A percentile compares a stretch with the other conserved stretches of the same genome.
Evolutionary conservation across 2,797 vertebrate species (phyloP).

Genomic region (Pangasius macronema): DNA sequence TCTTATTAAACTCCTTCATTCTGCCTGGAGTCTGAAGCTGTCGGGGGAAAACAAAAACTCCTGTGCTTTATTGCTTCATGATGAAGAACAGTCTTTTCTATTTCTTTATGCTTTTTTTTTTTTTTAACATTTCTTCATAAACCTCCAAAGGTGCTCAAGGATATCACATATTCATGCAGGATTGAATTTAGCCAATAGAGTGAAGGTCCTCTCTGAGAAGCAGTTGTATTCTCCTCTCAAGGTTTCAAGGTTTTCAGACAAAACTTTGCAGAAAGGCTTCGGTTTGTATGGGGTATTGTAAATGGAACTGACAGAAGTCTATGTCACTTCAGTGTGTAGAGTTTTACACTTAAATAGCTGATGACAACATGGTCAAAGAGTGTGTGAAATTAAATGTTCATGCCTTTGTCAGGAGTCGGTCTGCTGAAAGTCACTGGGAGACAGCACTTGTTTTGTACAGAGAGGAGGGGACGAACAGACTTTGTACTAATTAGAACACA

Average conservation of each 20-base stretch:
- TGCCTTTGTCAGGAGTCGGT: neutral
- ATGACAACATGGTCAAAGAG: neutral
- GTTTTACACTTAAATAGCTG: neutral
- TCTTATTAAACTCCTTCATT: conserved; percentile 43
- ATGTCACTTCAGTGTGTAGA: neutral
- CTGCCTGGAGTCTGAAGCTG: conserved; percentile 40
- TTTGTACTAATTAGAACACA: conserved; percentile 34
- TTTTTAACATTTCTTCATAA: conserved; percentile 43
- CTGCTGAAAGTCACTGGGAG: conserved; percentile 11
- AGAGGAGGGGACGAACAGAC: conserved; percentile 18
- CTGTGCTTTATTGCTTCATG: conserved; percentile 43
- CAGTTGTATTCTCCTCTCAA: neutral
- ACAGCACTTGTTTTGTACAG: neutral
- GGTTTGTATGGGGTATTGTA: neutral
- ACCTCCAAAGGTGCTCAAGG: conserved; percentile 32
- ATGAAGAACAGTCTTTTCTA: conserved; percentile 37
- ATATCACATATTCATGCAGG: conserved; percentile 63
- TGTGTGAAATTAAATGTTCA: neutral
- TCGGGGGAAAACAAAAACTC: conserved; percentile 45
- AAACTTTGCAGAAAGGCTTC: neutral
- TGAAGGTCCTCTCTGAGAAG: conserved; percentile 18
- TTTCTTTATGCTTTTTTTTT: conserved; percentile 23
- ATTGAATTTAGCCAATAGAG: conserved; percentile 30
- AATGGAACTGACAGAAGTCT: neutral
- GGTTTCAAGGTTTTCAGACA: neutral